Evolutionary conservation across 1,140 invertebrate genomes (phyloP).

Genomic region (Drosophila prosaltans): DNA sequence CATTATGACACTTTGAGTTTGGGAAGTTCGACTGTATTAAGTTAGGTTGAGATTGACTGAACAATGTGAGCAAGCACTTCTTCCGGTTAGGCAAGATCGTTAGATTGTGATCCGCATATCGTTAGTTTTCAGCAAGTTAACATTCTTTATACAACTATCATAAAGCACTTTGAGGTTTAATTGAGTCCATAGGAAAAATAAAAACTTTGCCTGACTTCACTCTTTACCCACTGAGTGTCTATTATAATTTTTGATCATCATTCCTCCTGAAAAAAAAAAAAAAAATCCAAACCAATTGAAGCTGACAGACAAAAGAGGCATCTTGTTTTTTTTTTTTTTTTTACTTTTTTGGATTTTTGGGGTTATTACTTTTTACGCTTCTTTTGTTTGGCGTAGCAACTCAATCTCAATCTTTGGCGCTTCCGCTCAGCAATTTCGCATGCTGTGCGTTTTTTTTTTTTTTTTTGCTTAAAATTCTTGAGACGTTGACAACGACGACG

Average conservation of each 20-base stretch:
- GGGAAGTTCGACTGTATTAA: too few relatives aligned
- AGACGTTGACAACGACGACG: constrained; percentile 62
- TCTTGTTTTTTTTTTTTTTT: constrained; percentile 37
- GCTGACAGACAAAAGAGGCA: constrained; percentile 19
- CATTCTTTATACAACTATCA: too few relatives aligned
- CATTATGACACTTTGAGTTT: too few relatives aligned
- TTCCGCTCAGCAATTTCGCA: constrained; percentile 45
- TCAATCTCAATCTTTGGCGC: constrained; percentile 35
- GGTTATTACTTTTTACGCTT: constrained; percentile 16
- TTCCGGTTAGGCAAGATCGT: too few relatives aligned
- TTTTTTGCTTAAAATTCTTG: constrained; percentile 51
- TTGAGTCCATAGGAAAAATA: too few relatives aligned
- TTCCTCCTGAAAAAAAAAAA: not conserved
- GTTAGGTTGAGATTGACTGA: too few relatives aligned
- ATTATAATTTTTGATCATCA: not conserved
- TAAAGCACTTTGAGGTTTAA: too few relatives aligned
- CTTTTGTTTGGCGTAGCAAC: constrained; percentile 15
- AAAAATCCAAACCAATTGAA: constrained; percentile 30
- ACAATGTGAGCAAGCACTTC: too few relatives aligned
- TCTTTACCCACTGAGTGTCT: not conserved
- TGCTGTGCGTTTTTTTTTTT: constrained; percentile 42
- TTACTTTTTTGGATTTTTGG: constrained; percentile 39
- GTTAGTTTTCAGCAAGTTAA: too few relatives aligned
- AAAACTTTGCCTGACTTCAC: not conserved
- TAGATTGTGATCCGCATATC: too few relatives aligned